These are phyloP conservation scores for Otocyon megalotis DNA, from an alignment of 2,113 vertebrate species.

Conservation along the genomic window DNA sequence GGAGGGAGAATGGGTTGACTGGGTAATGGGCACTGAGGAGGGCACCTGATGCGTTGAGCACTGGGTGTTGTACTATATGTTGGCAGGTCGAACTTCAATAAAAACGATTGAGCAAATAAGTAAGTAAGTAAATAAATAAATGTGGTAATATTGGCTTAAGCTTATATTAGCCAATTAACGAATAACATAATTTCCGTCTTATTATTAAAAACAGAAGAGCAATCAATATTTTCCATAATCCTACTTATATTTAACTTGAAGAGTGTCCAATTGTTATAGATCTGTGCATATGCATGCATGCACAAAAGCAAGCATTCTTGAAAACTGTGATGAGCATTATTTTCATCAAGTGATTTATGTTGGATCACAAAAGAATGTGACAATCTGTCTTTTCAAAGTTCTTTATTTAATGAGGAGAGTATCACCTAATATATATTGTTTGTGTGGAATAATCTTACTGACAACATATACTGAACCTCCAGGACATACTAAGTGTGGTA, in stretches of 20 bases:
- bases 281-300: background rate
- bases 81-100: no score
- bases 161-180: background rate
- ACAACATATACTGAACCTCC: fast-evolving
- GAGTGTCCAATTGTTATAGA: background rate
- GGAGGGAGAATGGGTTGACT: no score
- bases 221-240: background rate
- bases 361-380: background rate
- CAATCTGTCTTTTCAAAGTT: background rate
- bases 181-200: background rate
- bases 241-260: background rate
- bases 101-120: no score
- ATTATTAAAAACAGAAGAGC: background rate
- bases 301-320: background rate
- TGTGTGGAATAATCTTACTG: background rate
- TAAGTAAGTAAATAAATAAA: background rate
- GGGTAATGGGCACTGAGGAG: no score
- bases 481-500: background rate
- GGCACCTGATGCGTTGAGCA: no score
- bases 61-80: no score
- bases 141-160: background rate
- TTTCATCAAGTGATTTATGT: background rate
- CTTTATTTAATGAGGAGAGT: background rate
- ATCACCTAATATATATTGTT: background rate
- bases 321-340: background rate